Evolutionary conservation across 2,888 invertebrate species (phyloP).

Genomic region (Drosophila barbarae): DNA sequence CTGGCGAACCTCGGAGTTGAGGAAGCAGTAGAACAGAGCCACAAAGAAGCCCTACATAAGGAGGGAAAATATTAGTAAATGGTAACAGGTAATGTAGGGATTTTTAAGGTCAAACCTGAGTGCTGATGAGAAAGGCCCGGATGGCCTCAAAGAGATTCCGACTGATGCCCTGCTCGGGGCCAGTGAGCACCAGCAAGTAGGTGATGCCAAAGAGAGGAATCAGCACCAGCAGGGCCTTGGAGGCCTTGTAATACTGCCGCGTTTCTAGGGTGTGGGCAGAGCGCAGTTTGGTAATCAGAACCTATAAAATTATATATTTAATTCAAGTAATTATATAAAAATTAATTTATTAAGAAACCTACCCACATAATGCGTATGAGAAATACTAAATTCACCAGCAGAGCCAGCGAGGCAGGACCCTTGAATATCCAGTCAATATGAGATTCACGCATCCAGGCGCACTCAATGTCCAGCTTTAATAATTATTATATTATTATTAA

Average conservation of each 20-base stretch:
- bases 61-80: not conserved
- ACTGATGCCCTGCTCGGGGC: constrained; percentile 87
- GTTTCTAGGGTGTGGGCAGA: constrained; percentile 94
- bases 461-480: constrained; percentile 81
- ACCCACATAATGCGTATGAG: constrained; percentile 94
- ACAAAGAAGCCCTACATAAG: constrained; percentile 89
- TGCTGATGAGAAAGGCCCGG: constrained; percentile 90
- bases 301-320: constrained; percentile 80
- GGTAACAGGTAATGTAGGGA: not conserved
- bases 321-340: too few species aligned
- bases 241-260: constrained; percentile 93
- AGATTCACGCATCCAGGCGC: constrained; percentile 90
- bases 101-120: constrained; percentile 85
- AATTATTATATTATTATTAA: not conserved
- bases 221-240: constrained; percentile 93
- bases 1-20: constrained; percentile 94
- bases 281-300: constrained; percentile 94
- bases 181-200: constrained; percentile 90
- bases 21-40: constrained; percentile 94
- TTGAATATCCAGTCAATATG: constrained; percentile 93
- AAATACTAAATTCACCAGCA: constrained; percentile 90
- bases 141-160: constrained; percentile 88
- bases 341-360: constrained; percentile 73
- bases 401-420: constrained; percentile 88
- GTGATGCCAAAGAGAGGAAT: constrained; percentile 95